These are phyloP conservation scores for Latheticus oryzae DNA, from an alignment of 2,888 invertebrate genomes.

Conservation along the genomic window DNA sequence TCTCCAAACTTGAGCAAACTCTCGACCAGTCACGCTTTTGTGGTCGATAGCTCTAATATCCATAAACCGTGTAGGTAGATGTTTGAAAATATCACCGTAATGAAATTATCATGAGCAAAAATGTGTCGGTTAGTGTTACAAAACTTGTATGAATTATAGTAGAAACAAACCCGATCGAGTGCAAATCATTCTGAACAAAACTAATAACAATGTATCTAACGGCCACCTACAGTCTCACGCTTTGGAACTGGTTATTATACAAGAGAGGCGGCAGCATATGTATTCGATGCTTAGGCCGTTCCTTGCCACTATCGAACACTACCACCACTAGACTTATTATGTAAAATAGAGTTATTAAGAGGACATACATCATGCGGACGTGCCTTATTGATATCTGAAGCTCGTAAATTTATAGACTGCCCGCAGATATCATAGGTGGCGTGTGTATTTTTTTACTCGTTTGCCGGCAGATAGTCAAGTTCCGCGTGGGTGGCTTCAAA, in stretches of 20 bases:
- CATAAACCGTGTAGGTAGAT: neutral
- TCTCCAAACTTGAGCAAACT: conserved; percentile 2
- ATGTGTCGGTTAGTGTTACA: conserved; percentile 28
- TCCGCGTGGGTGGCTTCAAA: conserved; percentile 52
- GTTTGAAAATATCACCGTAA: conserved; percentile 9
- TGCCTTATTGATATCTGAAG: conserved; percentile 57
- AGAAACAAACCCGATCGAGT: conserved; percentile 48
- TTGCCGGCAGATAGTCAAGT: conserved; percentile 40
- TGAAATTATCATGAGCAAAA: conserved; percentile 27
- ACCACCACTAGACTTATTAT: conserved; percentile 47
- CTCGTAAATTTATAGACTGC: conserved; percentile 53
- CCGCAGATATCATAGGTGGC: conserved; percentile 48
- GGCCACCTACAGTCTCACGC: conserved; percentile 62
- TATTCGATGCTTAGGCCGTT: conserved; percentile 25
- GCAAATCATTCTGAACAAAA: conserved; percentile 57
- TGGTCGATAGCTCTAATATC: too few species aligned
- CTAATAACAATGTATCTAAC: conserved; percentile 57
- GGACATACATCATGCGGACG: conserved; percentile 55
- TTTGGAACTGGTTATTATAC: conserved; percentile 53
- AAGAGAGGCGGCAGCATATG: conserved; percentile 49
- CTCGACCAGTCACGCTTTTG: conserved; percentile 1
- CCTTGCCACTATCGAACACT: conserved; percentile 45
- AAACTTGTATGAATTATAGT: conserved; percentile 50
- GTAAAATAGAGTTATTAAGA: conserved; percentile 57
- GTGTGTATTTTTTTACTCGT: conserved; percentile 41